Evolutionary conservation across 2,797 vertebrate species (phyloP).

Genomic region (Coracias cyanogaster): DNA sequence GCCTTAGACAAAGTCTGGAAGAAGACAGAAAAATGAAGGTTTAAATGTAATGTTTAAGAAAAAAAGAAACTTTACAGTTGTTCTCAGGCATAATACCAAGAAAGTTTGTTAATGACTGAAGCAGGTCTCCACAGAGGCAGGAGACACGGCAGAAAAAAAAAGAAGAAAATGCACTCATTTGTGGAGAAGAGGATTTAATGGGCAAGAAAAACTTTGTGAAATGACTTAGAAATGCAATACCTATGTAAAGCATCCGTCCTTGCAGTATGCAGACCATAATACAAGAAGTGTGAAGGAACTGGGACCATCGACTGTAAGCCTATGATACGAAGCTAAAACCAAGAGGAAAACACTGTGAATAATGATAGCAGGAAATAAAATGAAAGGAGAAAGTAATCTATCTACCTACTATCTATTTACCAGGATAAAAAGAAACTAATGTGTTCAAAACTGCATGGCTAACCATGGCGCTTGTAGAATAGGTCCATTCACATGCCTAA

Average conservation of each 20-base stretch:
- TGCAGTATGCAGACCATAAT: rapidly evolving
- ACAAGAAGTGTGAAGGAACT: neutral
- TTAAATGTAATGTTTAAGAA: neutral
- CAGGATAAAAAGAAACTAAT: neutral
- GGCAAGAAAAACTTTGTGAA: neutral
- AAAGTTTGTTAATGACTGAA: neutral
- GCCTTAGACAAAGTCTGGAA: neutral
- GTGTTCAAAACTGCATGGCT: neutral
- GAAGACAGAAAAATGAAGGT: neutral
- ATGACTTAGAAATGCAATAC: neutral
- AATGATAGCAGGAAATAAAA: neutral
- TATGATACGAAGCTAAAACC: neutral
- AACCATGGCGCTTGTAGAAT: neutral
- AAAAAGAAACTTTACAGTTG: neutral
- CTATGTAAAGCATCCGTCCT: neutral
- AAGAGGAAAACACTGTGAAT: neutral
- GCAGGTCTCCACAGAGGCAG: neutral
- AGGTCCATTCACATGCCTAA: neutral
- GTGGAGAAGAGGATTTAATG: neutral
- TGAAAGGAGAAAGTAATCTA: neutral
- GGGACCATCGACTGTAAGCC: neutral
- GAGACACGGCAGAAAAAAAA: neutral
- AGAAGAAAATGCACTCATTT: neutral
- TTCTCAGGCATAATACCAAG: neutral
- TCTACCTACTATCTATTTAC: neutral